Percentiles rank a stretch among this genome's conserved stretches.
These are phyloP conservation scores for Craterocephalus amniculus DNA, from an alignment of 2,797 vertebrate species.

Conservation along the genomic window DNA sequence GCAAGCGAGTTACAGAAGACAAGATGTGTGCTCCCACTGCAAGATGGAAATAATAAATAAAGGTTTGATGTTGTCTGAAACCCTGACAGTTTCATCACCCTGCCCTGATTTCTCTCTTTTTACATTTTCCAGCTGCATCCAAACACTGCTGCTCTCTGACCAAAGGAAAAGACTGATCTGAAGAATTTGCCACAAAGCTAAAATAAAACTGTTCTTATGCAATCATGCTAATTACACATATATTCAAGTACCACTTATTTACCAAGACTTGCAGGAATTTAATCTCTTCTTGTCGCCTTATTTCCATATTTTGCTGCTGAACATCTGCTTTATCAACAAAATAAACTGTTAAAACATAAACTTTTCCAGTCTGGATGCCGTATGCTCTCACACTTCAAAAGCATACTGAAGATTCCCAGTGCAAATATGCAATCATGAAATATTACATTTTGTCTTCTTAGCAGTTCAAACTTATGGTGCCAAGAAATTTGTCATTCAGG, in stretches of 20 bases:
- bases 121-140: constrained; percentile 5
- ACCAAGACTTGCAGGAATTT: constrained; percentile 1
- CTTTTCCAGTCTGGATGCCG: neutral
- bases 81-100: constrained; percentile 22
- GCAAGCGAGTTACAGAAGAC: constrained; percentile 11
- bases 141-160: neutral
- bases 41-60: constrained; percentile 3
- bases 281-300: neutral
- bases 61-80: neutral
- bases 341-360: constrained; percentile 19
- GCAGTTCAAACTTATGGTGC: constrained; percentile 39
- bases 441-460: constrained; percentile 29
- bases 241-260: constrained; percentile 20
- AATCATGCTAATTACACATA: constrained; percentile 17
- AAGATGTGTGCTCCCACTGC: neutral
- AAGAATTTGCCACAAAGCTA: neutral
- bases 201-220: neutral
- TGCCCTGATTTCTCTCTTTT: constrained; percentile 16
- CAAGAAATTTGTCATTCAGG: constrained; percentile 66
- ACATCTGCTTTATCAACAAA: constrained; percentile 3
- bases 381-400: too few species aligned
- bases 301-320: neutral
- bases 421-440: constrained; percentile 35
- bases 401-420: constrained; percentile 25
- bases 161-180: neutral